These are phyloP conservation scores for Trogon surrucura DNA, from an alignment of 2,113 vertebrate species.

Conservation along the genomic window DNA sequence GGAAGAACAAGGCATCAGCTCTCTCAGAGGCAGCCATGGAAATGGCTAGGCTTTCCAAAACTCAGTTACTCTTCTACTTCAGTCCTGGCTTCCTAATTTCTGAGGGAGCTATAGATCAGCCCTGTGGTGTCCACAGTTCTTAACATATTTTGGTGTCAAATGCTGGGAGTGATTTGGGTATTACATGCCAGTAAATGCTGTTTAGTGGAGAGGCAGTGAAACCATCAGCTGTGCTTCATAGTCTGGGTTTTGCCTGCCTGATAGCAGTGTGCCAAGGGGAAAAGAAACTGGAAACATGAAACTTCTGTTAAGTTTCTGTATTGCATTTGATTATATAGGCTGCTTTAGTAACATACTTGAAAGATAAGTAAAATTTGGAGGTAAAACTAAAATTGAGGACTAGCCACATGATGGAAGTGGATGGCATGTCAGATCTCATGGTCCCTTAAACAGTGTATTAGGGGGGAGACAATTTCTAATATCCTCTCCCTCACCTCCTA, in stretches of 20 bases:
- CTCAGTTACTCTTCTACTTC: not conserved
- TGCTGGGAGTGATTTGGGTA: not conserved
- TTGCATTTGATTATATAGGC: not conserved
- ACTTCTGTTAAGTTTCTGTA: not conserved
- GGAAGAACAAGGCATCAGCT: not conserved
- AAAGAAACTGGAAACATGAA: not conserved
- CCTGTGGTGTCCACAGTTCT: not conserved
- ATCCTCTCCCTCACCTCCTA: rapidly evolving
- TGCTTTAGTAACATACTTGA: not conserved
- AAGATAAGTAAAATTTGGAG: not conserved
- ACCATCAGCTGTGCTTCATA: not conserved
- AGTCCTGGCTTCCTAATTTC: not conserved
- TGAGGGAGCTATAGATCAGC: not conserved
- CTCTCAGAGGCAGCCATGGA: not conserved
- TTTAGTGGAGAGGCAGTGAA: not conserved
- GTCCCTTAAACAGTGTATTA: not conserved
- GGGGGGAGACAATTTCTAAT: not conserved
- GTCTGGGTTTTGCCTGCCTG: not conserved
- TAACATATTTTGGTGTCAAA: not conserved
- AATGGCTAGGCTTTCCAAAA: not conserved
- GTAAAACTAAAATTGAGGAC: not conserved
- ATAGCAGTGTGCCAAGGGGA: not conserved
- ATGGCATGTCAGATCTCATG: not conserved
- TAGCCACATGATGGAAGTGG: not conserved
- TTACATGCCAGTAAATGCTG: not conserved